A percentile compares a stretch with the other conserved stretches of the same genome.
Conservation (phyloP, 2,797 vertebrate genomes). For the Falco cherrug region DNA sequence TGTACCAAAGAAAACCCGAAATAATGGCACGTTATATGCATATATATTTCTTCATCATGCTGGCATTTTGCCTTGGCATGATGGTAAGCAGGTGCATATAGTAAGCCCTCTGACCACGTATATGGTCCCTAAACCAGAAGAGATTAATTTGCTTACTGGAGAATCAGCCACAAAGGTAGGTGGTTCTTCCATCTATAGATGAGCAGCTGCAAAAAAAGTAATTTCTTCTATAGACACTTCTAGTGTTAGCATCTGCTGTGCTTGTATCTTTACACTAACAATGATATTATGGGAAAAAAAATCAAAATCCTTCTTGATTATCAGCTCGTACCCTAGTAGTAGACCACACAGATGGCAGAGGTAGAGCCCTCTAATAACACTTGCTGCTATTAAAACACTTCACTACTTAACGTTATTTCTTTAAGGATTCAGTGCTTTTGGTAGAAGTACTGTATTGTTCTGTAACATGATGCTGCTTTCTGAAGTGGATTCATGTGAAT, state of each 20-base stretch:
- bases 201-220: background rate
- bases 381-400: background rate
- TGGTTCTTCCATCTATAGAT: background rate
- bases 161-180: slow-evolving; percentile 84
- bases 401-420: background rate
- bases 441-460: background rate
- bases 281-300: background rate
- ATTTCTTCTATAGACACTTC: background rate
- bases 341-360: background rate
- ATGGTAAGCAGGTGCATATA: slow-evolving; percentile 89
- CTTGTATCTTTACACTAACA: background rate
- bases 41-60: slow-evolving; percentile 91
- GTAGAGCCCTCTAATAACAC: background rate
- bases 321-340: background rate
- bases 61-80: slow-evolving; percentile 88
- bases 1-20: slow-evolving; percentile 87
- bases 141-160: slow-evolving; percentile 89
- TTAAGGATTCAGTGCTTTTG: background rate
- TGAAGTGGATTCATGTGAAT: background rate
- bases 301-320: background rate
- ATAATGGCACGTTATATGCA: slow-evolving; percentile 89
- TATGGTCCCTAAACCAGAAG: slow-evolving; percentile 81
- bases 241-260: background rate
- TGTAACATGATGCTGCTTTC: background rate
- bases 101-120: slow-evolving; percentile 90